A percentile compares a stretch with the other conserved stretches of the same genome.
Conservation (phyloP, 2,797 vertebrate genomes). For the Pangasius macronema region DNA sequence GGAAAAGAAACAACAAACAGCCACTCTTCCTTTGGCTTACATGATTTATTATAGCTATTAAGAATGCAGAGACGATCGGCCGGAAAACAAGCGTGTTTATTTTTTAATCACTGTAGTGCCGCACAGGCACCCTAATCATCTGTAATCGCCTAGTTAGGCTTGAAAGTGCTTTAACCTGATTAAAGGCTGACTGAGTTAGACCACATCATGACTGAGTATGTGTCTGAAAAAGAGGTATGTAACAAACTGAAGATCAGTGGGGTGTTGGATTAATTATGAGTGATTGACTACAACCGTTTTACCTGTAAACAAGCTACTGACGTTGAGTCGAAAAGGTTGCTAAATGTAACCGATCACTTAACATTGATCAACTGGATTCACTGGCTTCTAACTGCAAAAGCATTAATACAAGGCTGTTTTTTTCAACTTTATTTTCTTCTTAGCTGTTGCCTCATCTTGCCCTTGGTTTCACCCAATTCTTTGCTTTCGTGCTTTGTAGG, state of each 20-base stretch:
- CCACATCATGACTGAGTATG: slow-evolving; percentile 41
- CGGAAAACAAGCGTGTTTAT: slow-evolving; percentile 61
- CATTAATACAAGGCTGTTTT: background rate
- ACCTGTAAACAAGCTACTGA: slow-evolving; percentile 20
- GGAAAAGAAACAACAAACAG: slow-evolving; percentile 56
- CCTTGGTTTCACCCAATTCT: background rate
- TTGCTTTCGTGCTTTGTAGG: background rate
- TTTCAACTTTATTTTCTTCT: background rate
- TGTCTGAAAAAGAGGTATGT: slow-evolving; percentile 12
- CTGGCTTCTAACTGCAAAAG: background rate
- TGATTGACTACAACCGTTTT: background rate
- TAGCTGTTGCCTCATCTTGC: background rate
- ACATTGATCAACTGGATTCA: background rate
- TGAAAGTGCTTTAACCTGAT: slow-evolving; percentile 52
- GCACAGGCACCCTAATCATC: slow-evolving; percentile 56
- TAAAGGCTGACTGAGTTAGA: slow-evolving; percentile 58
- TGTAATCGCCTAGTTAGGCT: slow-evolving; percentile 57
- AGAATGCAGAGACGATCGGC: slow-evolving; percentile 65
- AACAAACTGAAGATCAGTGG: slow-evolving; percentile 9
- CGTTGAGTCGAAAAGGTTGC: slow-evolving; percentile 11
- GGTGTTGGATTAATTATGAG: slow-evolving; percentile 30
- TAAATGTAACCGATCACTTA: background rate
- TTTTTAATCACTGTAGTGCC: slow-evolving; percentile 57
- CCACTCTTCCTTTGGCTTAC: slow-evolving; percentile 43
- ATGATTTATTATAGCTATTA: slow-evolving; percentile 62